Conservation (phyloP, 2,888 invertebrate species). For the Drosophila suboccidentalis region DNA sequence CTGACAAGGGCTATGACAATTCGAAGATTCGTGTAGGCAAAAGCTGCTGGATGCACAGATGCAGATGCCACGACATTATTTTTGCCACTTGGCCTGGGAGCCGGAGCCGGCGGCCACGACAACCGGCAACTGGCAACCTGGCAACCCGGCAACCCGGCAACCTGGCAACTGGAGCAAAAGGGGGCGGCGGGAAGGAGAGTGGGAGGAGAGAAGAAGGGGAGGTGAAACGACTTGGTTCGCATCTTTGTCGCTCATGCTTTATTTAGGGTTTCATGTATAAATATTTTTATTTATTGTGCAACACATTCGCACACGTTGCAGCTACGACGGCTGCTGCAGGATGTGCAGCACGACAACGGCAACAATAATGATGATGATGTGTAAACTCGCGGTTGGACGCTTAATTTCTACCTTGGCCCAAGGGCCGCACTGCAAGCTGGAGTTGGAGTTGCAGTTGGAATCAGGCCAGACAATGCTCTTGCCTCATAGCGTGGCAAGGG, state of each 20-base stretch:
- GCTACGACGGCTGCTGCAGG: constrained; percentile 37
- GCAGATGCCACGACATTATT: constrained; percentile 81
- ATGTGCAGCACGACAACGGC: constrained; percentile 27
- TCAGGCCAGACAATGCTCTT: constrained; percentile 8
- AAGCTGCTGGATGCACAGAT: constrained; percentile 72
- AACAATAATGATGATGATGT: constrained; percentile 81
- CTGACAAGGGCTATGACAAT: constrained; percentile 45
- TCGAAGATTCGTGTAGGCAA: constrained; percentile 74
- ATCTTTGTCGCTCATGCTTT: constrained; percentile 82
- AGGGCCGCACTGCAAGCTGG: constrained; percentile 35
- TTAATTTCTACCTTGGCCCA: constrained; percentile 78
- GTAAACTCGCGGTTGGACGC: constrained; percentile 81
- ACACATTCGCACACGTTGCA: constrained; percentile 80
- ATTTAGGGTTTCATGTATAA: constrained; percentile 82
- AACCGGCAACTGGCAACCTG: constrained; percentile 30
- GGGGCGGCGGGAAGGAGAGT: not conserved
- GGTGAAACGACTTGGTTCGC: constrained; percentile 66
- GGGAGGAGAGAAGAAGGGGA: not conserved
- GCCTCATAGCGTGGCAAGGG: constrained; percentile 1
- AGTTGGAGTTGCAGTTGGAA: constrained; percentile 17
- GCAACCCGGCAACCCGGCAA: constrained; percentile 26
- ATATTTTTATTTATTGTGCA: constrained; percentile 82
- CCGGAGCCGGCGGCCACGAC: constrained; percentile 27
- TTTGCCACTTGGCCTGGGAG: constrained; percentile 72
- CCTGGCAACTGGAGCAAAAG: constrained; percentile 15